Evolutionary conservation across 2,888 invertebrate genomes (phyloP), one percentile per base, ranked within the genome.

Genomic region (Epinotia nisella): DNA sequence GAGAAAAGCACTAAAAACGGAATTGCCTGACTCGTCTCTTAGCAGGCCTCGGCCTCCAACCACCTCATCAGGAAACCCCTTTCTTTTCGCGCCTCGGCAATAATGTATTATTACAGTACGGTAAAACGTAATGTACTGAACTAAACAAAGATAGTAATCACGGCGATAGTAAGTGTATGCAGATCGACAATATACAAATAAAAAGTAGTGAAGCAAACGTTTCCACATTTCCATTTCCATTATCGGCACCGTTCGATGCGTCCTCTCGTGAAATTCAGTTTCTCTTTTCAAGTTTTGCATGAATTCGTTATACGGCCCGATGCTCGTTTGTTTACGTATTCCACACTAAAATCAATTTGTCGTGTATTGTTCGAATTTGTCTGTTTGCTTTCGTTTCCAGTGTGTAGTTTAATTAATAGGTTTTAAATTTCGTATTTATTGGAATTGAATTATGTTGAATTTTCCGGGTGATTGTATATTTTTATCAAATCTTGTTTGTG

Each of bases 271-370:
- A 69, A 71, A 65, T 65, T 41, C 71, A 64, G 51, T 59, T 51
- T 59, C 49, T 67, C 24, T 68, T 59, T 59, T 68, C 49, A 45
- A 68, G 56, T 58, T 67, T 49, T 62, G 49, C 67, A 62, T 53
- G 53, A 61, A 17, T 60, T 61, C 66, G 66, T 71, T 71, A 72
- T 67, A 19, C 24, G 53, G 3, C 29, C 53, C 60, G 71, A 66
- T 45, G 66, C 19, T 71, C 66, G 60, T 39, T 66, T 60, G 41
- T 71, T 66, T 35, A 15, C 45, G 45, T 56, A 70, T 62, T 70
- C 53, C 49, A 29, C 11, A 19, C 61, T 61, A 61, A 67, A 62
- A 61, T 61, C 67, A 45, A 72, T 67, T 72, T 67, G 60, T 4
- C 4, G 39, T 13, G 65, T 56, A 72, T 72, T 67, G 55, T 72